These are phyloP conservation scores for Chelonia mydas DNA, from an alignment of 2,797 vertebrate genomes.

Conservation along the genomic window DNA sequence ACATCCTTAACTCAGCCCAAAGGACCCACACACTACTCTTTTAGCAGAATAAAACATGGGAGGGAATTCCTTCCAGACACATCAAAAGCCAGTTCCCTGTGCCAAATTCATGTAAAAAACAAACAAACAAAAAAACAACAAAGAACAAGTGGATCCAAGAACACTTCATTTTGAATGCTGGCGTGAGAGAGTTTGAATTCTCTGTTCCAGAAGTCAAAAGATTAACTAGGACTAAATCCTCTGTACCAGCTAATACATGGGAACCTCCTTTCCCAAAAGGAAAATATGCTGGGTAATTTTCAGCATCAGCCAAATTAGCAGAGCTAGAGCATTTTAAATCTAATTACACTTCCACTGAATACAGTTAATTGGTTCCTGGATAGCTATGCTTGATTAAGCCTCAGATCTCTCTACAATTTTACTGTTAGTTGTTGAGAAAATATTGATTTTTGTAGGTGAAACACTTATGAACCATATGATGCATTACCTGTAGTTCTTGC, in stretches of 20 bases:
- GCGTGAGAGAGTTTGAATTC: background rate
- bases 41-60: background rate
- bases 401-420: background rate
- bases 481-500: slow-evolving; percentile 93
- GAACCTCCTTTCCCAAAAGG: background rate
- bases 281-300: background rate
- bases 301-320: background rate
- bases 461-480: background rate
- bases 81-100: background rate
- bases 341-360: background rate
- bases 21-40: background rate
- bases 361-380: background rate
- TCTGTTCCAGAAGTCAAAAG: background rate
- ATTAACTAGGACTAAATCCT: background rate
- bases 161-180: background rate
- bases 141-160: background rate
- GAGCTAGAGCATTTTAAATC: background rate
- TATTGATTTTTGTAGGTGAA: background rate
- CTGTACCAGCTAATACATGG: accelerated
- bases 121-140: no score
- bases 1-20: background rate
- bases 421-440: background rate
- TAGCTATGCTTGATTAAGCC: background rate
- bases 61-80: background rate
- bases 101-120: background rate